Evolutionary conservation across 1,140 invertebrate species (phyloP).

Genomic region (Drosophila kanapiae): DNA sequence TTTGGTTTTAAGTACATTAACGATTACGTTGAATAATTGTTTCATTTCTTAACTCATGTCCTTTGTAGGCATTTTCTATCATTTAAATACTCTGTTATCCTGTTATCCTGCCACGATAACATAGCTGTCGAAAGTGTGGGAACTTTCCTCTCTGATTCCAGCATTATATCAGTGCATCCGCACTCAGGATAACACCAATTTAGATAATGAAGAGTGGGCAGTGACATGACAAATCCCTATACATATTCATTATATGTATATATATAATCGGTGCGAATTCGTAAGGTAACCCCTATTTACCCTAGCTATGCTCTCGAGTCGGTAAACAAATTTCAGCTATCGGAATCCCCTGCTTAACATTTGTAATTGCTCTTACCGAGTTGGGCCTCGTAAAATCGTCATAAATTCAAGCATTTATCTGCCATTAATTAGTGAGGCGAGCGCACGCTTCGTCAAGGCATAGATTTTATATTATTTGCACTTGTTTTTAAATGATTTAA

Average conservation of each 20-base stretch:
- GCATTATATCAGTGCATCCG: background rate
- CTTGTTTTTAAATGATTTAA: background rate
- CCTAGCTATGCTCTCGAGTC: background rate
- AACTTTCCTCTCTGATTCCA: background rate
- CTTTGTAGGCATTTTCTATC: no score
- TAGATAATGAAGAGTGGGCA: slow-evolving; percentile 3
- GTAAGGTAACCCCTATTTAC: no score
- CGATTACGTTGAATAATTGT: no score
- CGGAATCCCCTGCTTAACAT: slow-evolving; percentile 11
- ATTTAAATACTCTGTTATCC: no score
- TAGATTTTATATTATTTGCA: background rate
- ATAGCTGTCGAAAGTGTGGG: no score
- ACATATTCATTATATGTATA: background rate
- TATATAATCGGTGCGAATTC: background rate
- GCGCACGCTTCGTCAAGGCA: slow-evolving; percentile 4
- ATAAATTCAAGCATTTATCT: slow-evolving; percentile 18
- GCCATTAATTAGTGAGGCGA: background rate
- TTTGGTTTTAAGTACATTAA: no score
- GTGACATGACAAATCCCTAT: slow-evolving; percentile 2
- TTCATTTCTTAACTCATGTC: no score
- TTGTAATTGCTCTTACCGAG: background rate
- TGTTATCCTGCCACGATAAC: no score
- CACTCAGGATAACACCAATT: slow-evolving; percentile 10
- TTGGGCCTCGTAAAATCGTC: slow-evolving; percentile 2
- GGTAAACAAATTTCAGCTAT: background rate